Evolutionary conservation across 1,140 invertebrate genomes (phyloP).

Genomic region (Euura saliciscinereae): DNA sequence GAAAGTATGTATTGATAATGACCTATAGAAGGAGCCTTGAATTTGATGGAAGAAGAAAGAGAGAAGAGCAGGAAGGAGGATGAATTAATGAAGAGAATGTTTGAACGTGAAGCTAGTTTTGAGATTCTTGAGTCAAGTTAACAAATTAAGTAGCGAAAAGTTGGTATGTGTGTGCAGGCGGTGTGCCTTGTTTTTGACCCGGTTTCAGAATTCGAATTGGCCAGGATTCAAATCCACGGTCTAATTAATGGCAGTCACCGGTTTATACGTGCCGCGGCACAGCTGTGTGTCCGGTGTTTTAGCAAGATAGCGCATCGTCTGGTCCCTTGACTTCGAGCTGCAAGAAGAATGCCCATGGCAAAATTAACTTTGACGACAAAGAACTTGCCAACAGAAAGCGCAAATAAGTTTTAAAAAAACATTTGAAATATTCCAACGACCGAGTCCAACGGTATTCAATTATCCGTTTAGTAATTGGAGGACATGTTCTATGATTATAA

Average conservation of each 20-base stretch:
- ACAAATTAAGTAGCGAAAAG: not conserved
- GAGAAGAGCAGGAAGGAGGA: too few species aligned
- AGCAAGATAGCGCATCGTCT: not conserved
- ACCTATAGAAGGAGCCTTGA: too few species aligned
- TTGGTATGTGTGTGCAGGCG: not conserved
- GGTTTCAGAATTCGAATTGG: slow-evolving; percentile 26
- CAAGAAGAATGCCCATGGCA: not conserved
- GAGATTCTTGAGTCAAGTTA: not conserved
- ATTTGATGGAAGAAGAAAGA: too few species aligned
- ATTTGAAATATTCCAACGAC: too few species aligned
- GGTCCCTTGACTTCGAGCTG: not conserved
- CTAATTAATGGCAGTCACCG: slow-evolving; percentile 22
- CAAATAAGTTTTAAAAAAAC: too few species aligned
- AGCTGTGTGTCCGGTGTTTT: not conserved
- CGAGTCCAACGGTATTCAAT: too few species aligned
- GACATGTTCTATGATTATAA: too few species aligned
- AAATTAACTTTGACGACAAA: not conserved
- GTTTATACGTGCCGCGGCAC: not conserved
- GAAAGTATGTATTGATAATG: too few species aligned
- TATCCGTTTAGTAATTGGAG: too few species aligned
- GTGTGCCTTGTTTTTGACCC: not conserved
- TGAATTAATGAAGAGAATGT: too few species aligned
- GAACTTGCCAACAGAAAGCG: too few species aligned
- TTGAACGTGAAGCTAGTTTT: not conserved
- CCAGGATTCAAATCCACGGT: slow-evolving; percentile 29